Percentiles rank a stretch among this genome's conserved stretches.
Conservation (phyloP, 2,797 vertebrate genomes). For the Hemibagrus guttatus region DNA sequence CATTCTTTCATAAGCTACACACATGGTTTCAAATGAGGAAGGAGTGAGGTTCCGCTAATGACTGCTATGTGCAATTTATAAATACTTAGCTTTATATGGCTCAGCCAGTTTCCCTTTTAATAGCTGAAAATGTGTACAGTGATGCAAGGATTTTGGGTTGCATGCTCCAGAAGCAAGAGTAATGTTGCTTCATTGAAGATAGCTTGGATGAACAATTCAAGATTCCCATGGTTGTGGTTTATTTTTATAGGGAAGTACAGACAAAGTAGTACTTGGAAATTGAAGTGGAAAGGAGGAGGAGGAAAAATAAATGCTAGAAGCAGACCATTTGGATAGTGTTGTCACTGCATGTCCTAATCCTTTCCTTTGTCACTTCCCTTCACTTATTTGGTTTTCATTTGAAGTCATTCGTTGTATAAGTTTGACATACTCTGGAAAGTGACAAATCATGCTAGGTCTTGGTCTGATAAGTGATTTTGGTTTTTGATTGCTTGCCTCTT, state of each 20-base stretch:
- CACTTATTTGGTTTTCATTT: slow-evolving; percentile 40
- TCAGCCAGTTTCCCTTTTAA: slow-evolving; percentile 11
- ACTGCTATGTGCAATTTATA: slow-evolving; percentile 2
- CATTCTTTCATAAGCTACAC: slow-evolving; percentile 21
- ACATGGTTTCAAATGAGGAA: background rate
- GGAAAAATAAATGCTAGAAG: slow-evolving; percentile 33
- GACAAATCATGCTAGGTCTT: slow-evolving; percentile 32
- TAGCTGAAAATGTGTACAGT: slow-evolving; percentile 23
- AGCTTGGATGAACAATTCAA: slow-evolving; percentile 38
- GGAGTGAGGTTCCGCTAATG: background rate
- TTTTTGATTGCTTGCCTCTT: slow-evolving; percentile 23
- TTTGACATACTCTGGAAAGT: slow-evolving; percentile 19
- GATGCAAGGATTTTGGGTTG: slow-evolving; percentile 19
- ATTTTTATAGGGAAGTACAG: slow-evolving; percentile 46
- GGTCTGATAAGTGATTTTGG: slow-evolving; percentile 9
- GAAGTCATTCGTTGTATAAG: slow-evolving; percentile 17
- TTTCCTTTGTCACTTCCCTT: slow-evolving; percentile 44
- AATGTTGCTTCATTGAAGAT: slow-evolving; percentile 37
- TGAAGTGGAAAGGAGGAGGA: slow-evolving; percentile 33
- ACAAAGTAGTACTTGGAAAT: slow-evolving; percentile 43
- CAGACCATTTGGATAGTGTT: slow-evolving; percentile 41
- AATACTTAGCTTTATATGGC: slow-evolving; percentile 3
- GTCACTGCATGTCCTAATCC: slow-evolving; percentile 40
- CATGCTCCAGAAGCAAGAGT: slow-evolving; percentile 22
- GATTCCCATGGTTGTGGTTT: slow-evolving; percentile 51